Conservation (phyloP, 1,140 invertebrate species). For the Trichomalopsis sarcophagae region DNA sequence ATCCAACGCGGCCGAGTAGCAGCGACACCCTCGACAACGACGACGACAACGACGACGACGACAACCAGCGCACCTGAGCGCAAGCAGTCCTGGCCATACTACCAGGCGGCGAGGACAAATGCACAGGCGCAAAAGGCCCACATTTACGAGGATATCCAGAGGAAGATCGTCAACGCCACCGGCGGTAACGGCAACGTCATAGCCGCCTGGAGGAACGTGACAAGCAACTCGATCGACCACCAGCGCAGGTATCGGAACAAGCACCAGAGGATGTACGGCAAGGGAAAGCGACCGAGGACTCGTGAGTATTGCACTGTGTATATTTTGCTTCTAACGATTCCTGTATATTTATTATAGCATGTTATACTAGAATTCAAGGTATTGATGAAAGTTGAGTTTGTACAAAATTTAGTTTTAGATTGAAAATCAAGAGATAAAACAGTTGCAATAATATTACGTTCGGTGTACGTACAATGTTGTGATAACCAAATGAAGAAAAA, state of each 20-base stretch:
- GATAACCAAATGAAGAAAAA: neutral
- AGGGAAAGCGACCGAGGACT: conserved; percentile 67
- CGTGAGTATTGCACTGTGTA: conserved; percentile 62
- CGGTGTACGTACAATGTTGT: too few relatives aligned
- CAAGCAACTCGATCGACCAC: conserved; percentile 57
- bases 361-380: too few relatives aligned
- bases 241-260: conserved; percentile 68
- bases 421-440: too few relatives aligned
- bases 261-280: conserved; percentile 65
- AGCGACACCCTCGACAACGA: conserved; percentile 50
- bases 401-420: too few relatives aligned
- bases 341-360: too few relatives aligned
- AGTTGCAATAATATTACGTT: too few relatives aligned
- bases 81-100: conserved; percentile 58
- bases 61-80: neutral
- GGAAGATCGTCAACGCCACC: conserved; percentile 61
- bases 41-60: conserved; percentile 27
- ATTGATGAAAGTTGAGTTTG: too few relatives aligned
- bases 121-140: conserved; percentile 64
- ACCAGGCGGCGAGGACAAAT: conserved; percentile 53
- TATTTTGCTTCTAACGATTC: too few relatives aligned
- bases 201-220: conserved; percentile 55
- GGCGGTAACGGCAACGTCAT: neutral
- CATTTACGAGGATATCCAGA: conserved; percentile 68
- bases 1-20: conserved; percentile 64